A percentile compares a stretch with the other conserved stretches of the same genome.
phyloP scores from a whole-genome alignment of 2,113 vertebrate species.

The Porphyrio hochstetteri region DNA sequence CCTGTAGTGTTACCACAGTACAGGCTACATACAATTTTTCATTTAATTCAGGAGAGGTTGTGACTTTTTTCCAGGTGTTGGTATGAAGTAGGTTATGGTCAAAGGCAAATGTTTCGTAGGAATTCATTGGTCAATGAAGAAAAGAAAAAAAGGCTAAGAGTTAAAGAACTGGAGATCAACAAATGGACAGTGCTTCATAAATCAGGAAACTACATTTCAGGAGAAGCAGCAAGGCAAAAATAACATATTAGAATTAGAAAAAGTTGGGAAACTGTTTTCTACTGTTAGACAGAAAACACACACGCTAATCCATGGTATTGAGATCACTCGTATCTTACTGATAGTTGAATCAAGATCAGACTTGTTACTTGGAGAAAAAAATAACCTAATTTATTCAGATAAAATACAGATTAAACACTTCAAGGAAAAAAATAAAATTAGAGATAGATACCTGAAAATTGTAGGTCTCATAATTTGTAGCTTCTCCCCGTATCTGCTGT shows the following conservation, averaged over 20 bases:
- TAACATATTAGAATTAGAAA: background rate
- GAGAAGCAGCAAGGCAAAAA: background rate
- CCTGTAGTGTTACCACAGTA: background rate
- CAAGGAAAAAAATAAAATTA: background rate
- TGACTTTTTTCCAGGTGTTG: background rate
- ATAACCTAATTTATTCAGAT: background rate
- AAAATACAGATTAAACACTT: background rate
- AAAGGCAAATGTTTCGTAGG: background rate
- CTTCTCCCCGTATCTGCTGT: background rate
- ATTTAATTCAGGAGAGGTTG: background rate
- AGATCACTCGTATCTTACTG: background rate
- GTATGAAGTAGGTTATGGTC: background rate
- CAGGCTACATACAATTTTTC: background rate
- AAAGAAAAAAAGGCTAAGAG: background rate
- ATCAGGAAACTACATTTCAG: background rate
- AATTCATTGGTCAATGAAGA: background rate
- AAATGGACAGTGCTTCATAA: background rate
- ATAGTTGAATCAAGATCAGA: background rate
- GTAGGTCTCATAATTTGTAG: background rate
- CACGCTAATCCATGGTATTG: accelerated
- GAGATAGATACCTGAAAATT: background rate
- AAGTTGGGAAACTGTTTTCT: background rate
- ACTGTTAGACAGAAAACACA: background rate
- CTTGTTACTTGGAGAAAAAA: background rate
- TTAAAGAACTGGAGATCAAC: background rate